phyloP scores from a whole-genome alignment of 2,888 invertebrate species.

The Drosophila recens region DNA sequence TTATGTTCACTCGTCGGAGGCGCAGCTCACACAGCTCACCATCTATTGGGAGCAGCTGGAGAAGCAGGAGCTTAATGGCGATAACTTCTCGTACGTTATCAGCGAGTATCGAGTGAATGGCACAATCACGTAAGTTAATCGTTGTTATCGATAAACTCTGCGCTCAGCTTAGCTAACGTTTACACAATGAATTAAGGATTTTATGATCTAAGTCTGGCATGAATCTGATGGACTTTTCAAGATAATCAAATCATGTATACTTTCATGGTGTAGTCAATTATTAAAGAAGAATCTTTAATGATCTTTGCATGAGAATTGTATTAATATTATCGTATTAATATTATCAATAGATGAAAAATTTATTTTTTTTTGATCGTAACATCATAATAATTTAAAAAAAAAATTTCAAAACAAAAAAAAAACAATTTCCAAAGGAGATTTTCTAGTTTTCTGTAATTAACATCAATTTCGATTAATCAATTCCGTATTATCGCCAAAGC shows the following conservation, averaged over 20 bases:
- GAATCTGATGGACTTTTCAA: no score
- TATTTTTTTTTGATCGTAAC: no score
- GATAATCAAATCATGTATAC: background rate
- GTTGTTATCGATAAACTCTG: background rate
- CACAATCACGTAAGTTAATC: slow-evolving; percentile 62
- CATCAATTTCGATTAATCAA: no score
- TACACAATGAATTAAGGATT: slow-evolving; percentile 5
- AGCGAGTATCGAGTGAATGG: slow-evolving; percentile 79
- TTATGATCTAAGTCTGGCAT: background rate
- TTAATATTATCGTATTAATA: no score
- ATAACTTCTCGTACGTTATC: slow-evolving; percentile 90
- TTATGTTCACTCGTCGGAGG: slow-evolving; percentile 87
- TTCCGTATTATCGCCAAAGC: no score
- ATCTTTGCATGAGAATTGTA: no score
- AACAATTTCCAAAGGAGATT: no score
- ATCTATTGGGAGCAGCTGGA: slow-evolving; percentile 93
- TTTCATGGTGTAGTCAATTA: background rate
- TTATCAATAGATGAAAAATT: no score
- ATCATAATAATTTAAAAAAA: no score
- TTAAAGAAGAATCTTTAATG: no score
- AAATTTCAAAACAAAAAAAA: no score
- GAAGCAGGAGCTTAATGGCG: slow-evolving; percentile 90
- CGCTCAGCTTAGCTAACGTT: background rate
- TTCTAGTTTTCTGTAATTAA: no score
- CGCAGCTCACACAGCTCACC: slow-evolving; percentile 89